Evolutionary conservation across 2,113 vertebrate species (phyloP), one percentile per base, ranked within the genome.

Genomic region (Alces alces): DNA sequence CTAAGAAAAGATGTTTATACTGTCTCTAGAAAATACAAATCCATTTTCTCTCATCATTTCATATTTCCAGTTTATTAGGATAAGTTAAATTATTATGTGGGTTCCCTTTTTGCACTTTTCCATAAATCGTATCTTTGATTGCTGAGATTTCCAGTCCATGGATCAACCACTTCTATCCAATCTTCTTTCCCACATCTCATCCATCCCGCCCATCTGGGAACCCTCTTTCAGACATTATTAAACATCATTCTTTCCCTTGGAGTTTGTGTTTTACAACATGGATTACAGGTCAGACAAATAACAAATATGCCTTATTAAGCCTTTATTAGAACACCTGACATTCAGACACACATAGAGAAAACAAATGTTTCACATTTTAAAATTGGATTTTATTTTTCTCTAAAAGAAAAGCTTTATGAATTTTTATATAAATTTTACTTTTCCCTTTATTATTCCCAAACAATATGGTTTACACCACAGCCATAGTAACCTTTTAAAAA

Each of bases 331-430:
- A 79, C 2, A 33, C 36, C 14, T 73, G 36, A 43, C 36, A 88
- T 55, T 85, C 45, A 80, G 7, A 86, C 25, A 66, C 33, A 47
- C 3, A 19, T 25, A 82, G 54, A 55, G 86, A 57, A 73, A 88
- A 7, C 15, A 55, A 45, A 50, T 14, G 25, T 86, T 86, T 76
- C 36, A 52, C 2, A 30, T 79, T 85, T 96, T 82, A 36, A 73
- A 82, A 86, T 52, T 55, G 85, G 58, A 86, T 52, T 89, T 78
- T 80, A 91, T 28, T 76, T 91, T 95, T 91, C 55, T 78, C 70
- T 79, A 73, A 73, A 79, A 60, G 30, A n/a, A 95, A 93, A 91
- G 8, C 27, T 89, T 39, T 50, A 64, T 43, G 6, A 89, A 80
- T 64, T 43, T 86, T 60, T n/a, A 19, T 61, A 17, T 64, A 64